Evolutionary conservation across 2,888 invertebrate species (phyloP).

Genomic region (Leucania comma): DNA sequence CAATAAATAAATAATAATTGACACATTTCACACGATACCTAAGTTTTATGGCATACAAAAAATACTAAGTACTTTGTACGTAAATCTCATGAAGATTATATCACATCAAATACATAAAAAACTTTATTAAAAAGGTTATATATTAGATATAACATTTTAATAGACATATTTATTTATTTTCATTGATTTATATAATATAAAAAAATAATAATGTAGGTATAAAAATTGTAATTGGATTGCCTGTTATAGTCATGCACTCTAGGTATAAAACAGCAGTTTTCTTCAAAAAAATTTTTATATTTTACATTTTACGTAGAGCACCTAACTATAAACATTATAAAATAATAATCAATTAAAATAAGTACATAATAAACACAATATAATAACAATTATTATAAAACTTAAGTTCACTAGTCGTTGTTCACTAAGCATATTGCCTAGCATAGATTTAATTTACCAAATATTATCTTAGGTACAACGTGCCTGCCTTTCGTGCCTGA

Average conservation of each 20-base stretch:
- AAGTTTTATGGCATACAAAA: slow-evolving; percentile 76
- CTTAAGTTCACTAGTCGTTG: slow-evolving; percentile 44
- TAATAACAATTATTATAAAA: slow-evolving; percentile 29
- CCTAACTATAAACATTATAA: slow-evolving; percentile 32
- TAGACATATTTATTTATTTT: slow-evolving; percentile 33
- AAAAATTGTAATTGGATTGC: slow-evolving; percentile 18
- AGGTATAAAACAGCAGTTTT: slow-evolving; percentile 7
- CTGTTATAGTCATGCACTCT: slow-evolving; percentile 30
- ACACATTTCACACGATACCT: slow-evolving; percentile 60
- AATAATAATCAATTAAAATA: slow-evolving; percentile 41
- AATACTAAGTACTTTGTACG: slow-evolving; percentile 85
- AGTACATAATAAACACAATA: slow-evolving; percentile 46
- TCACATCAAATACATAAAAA: slow-evolving; percentile 70
- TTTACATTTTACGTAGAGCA: slow-evolving; percentile 13
- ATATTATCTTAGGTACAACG: slow-evolving; percentile 14
- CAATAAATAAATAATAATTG: slow-evolving; percentile 50
- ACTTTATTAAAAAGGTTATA: slow-evolving; percentile 36
- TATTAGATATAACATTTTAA: slow-evolving; percentile 39
- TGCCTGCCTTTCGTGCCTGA: slow-evolving; percentile 21
- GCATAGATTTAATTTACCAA: slow-evolving; percentile 25
- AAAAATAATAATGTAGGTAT: slow-evolving; percentile 8
- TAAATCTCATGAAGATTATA: slow-evolving; percentile 71
- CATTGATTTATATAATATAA: slow-evolving; percentile 27
- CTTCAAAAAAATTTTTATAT: neutral
- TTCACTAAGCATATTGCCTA: slow-evolving; percentile 31